Evolutionary conservation across 1,140 invertebrate species (phyloP).

Genomic region (Melipona quadrifasciata): DNA sequence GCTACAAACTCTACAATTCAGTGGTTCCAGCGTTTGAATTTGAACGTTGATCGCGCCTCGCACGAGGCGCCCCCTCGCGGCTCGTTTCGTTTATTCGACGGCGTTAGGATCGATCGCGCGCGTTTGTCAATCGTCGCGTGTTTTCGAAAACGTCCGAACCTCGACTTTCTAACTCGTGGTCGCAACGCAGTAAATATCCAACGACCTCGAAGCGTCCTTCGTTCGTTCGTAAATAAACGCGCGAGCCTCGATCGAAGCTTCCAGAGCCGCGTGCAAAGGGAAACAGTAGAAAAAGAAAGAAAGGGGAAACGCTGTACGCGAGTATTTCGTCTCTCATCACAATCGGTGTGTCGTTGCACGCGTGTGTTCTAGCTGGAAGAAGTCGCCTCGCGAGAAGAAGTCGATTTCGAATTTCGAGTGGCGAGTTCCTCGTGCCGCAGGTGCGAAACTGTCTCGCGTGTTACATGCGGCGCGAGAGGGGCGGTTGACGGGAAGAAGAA

Average conservation of each 20-base stretch:
- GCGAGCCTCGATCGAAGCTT: background rate
- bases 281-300: no score
- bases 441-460: slow-evolving; percentile 49
- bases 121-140: background rate
- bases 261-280: no score
- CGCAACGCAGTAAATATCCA: background rate
- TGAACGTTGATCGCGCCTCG: background rate
- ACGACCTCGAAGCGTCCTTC: background rate
- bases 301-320: no score
- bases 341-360: background rate
- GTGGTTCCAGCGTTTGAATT: no score
- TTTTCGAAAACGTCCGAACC: background rate
- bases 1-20: no score
- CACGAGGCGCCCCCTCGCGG: no score
- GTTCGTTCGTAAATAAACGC: background rate
- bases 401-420: slow-evolving; percentile 36
- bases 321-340: no score
- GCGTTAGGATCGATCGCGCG: background rate
- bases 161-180: background rate
- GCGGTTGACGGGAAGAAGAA: slow-evolving; percentile 5
- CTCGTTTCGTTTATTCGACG: background rate
- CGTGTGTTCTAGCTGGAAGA: background rate
- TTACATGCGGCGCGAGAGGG: slow-evolving; percentile 9
- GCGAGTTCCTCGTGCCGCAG: slow-evolving; percentile 36
- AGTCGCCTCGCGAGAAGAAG: background rate